Evolutionary conservation across 2,888 invertebrate genomes (phyloP).

Genomic region (Drosophila niveifrons): DNA sequence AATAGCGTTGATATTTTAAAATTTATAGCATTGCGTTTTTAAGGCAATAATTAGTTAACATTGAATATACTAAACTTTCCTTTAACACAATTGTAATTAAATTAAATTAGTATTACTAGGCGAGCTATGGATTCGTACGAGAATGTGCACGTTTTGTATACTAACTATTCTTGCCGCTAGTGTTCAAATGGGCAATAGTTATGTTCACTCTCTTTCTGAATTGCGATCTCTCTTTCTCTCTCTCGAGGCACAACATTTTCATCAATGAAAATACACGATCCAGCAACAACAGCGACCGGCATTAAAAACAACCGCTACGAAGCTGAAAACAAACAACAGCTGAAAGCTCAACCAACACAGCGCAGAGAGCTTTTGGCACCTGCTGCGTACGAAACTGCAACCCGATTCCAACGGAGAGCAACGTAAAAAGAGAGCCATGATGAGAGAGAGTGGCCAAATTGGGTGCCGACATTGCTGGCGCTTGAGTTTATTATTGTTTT

Average conservation of each 20-base stretch:
- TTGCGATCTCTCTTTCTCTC: conserved; percentile 9
- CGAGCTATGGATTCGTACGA: too few relatives aligned
- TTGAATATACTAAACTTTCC: too few relatives aligned
- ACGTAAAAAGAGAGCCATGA: conserved; percentile 2
- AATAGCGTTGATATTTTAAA: too few relatives aligned
- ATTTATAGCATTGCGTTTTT: too few relatives aligned
- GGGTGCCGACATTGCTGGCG: conserved; percentile 34
- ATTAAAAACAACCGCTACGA: conserved; percentile 57
- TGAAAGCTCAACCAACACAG: conserved; percentile 57
- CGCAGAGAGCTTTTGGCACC: conserved; percentile 64
- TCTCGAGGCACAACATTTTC: conserved; percentile 56
- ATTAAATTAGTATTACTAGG: too few relatives aligned
- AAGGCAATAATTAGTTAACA: too few relatives aligned
- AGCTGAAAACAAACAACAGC: conserved; percentile 55
- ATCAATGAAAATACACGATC: conserved; percentile 71
- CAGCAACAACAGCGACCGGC: conserved; percentile 71
- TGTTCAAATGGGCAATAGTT: conserved; percentile 26
- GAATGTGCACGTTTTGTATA: background rate
- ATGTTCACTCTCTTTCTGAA: background rate
- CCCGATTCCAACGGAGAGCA: conserved; percentile 23
- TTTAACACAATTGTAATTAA: too few relatives aligned
- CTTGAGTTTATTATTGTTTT: conserved; percentile 29
- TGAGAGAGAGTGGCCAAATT: conserved; percentile 49
- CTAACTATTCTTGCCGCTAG: conserved; percentile 31
- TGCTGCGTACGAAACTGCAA: conserved; percentile 54